Evolutionary conservation across 2,113 vertebrate genomes (phyloP), one percentile per base, ranked within the genome.

Genomic region (Aldabrachelys gigantea): DNA sequence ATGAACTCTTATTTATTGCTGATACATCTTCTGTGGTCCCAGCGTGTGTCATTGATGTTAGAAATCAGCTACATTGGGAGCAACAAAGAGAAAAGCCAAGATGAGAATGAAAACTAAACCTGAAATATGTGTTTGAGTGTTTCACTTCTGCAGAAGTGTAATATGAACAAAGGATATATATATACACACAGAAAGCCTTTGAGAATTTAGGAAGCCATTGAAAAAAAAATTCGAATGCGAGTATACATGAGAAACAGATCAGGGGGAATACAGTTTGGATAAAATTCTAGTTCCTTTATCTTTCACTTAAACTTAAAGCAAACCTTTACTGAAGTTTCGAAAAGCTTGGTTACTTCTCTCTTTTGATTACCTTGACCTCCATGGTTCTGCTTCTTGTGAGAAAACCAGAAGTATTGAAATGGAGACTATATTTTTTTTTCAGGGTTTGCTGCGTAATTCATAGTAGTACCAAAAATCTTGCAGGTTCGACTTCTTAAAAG

Each of bases 281-380:
- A 22, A 5, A 52, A 16, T 47, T 14, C 47, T 62, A 27, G 56
- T 10, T 0, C 0, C 80, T 76, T 88, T 6, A 10, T 2, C 95
- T 93, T 80, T 13, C 88, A 19, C 2, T 41, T 21, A 69, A 8
- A 6, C 53, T 87, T 29, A 52, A 47, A 19, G 53, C 2, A 65
- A 4, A 85, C 10, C 35, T 89, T 62, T 21, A 19, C 88, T 29
- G 62, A 4, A 31, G 80, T 6, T 86, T 88, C 10, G 75, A 35
- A 69, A 72, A 88, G 76, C 24, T 49, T 4, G 38, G 1, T 72
- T 93, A 88, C 57, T 14, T 10, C 1, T 62, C 14, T 35, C 13
- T 62, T 29, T 57, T 62, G 31, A 31, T 31, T 62, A 31, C 5
- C 29, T 62, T 35, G 13, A 62, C 6, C 59, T 62, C 13, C 6